Evolutionary conservation across 2,888 invertebrate genomes (phyloP).

Genomic region (Drosophila lacicola): DNA sequence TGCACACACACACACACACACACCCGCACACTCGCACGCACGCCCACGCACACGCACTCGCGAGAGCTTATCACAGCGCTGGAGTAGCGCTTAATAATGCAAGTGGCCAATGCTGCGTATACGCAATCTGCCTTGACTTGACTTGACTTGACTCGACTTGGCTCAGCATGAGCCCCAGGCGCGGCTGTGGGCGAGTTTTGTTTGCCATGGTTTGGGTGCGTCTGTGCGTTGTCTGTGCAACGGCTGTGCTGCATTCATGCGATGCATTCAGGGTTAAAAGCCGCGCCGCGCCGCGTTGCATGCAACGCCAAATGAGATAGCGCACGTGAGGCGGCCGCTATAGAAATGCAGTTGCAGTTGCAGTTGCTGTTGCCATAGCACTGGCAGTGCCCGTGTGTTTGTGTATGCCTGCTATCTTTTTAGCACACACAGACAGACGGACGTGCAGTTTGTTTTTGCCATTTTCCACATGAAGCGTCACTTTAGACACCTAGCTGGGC

Average conservation of each 20-base stretch:
- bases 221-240: slow-evolving; percentile 65
- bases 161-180: slow-evolving; percentile 13
- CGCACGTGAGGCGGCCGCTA: slow-evolving; percentile 63
- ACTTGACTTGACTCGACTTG: slow-evolving; percentile 12
- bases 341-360: slow-evolving; percentile 47
- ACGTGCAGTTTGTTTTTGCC: slow-evolving; percentile 58
- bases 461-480: slow-evolving; percentile 76
- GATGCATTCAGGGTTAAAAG: slow-evolving; percentile 78
- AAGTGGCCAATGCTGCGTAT: slow-evolving; percentile 80
- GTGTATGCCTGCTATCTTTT: slow-evolving; percentile 44
- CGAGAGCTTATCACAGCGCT: slow-evolving; percentile 66
- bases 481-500: slow-evolving; percentile 76
- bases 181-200: not conserved
- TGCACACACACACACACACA: slow-evolving; percentile 14
- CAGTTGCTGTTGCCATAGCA: slow-evolving; percentile 16
- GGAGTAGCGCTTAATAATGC: slow-evolving; percentile 69
- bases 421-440: slow-evolving; percentile 20
- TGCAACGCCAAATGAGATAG: slow-evolving; percentile 70
- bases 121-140: slow-evolving; percentile 64
- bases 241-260: slow-evolving; percentile 63
- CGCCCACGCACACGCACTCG: slow-evolving; percentile 39
- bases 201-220: slow-evolving; percentile 43
- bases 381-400: slow-evolving; percentile 14
- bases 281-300: slow-evolving; percentile 48
- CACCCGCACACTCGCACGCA: slow-evolving; percentile 19